A percentile compares a stretch with the other conserved stretches of the same genome.
phyloP scores from a whole-genome alignment of 2,113 vertebrate genomes.

The Heterocephalus glaber region DNA sequence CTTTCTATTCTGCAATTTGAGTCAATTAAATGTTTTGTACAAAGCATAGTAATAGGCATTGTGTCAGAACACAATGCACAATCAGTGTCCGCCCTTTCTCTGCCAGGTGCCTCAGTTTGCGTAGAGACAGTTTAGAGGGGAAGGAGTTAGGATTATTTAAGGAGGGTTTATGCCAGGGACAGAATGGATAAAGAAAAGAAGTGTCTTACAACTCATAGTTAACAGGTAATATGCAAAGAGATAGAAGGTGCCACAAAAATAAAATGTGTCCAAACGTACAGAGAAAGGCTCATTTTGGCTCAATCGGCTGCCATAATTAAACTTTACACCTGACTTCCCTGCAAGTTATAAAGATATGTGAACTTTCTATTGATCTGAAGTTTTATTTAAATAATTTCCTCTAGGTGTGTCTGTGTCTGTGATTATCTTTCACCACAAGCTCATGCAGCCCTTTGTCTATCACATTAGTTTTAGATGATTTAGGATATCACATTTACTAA shows the following conservation, averaged over 20 bases:
- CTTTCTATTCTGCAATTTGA: neutral
- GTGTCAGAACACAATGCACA: neutral
- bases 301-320: neutral
- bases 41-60: conserved; percentile 8
- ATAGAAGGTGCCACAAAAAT: neutral
- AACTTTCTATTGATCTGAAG: neutral
- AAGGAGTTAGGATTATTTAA: conserved; percentile 3
- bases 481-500: neutral
- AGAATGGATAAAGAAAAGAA: neutral
- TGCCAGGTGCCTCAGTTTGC: neutral
- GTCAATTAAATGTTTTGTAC: conserved; percentile 42
- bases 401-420: neutral
- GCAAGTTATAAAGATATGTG: neutral
- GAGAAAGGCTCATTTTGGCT: neutral
- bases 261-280: neutral
- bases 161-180: neutral
- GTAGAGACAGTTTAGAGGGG: neutral
- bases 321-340: neutral
- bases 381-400: conserved; percentile 5
- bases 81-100: neutral
- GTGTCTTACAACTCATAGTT: neutral
- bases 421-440: neutral
- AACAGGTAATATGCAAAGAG: neutral
- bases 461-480: neutral
- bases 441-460: neutral